These are phyloP conservation scores for Odontophorus gujanensis DNA, from an alignment of 2,113 vertebrate species.

Conservation along the genomic window DNA sequence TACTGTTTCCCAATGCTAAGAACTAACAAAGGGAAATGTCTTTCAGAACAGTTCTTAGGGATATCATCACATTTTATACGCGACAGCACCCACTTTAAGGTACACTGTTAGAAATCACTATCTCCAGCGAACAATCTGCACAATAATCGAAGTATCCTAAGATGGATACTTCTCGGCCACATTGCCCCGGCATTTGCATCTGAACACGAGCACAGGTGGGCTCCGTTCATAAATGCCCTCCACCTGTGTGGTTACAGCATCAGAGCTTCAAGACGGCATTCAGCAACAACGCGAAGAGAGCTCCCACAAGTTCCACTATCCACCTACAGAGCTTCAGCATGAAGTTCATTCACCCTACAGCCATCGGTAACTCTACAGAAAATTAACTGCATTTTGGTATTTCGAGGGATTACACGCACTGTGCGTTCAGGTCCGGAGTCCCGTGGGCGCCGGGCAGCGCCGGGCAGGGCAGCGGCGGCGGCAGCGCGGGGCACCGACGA, in stretches of 20 bases:
- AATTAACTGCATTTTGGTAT: neutral
- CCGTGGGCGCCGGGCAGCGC: neutral
- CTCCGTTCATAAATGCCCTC: neutral
- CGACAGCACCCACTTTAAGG: neutral
- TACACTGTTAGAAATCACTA: conserved; percentile 9
- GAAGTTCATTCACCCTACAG: conserved; percentile 7
- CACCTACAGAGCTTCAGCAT: neutral
- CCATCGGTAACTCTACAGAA: neutral
- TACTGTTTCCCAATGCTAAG: neutral
- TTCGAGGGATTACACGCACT: accelerated
- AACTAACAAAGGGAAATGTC: neutral
- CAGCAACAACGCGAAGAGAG: neutral
- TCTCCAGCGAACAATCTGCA: conserved; percentile 5
- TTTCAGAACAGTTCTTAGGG: neutral
- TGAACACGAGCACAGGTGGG: neutral
- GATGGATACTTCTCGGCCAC: neutral
- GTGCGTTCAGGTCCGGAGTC: accelerated
- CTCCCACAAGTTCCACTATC: neutral
- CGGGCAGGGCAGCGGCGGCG: neutral
- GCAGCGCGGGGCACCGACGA: neutral
- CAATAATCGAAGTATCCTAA: neutral
- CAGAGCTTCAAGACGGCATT: neutral
- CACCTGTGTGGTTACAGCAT: neutral
- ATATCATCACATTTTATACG: neutral
- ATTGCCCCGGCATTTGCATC: neutral